Base-by-base conservation (phyloP, 2,888 invertebrate species). In the Smittia sp. region DNA sequence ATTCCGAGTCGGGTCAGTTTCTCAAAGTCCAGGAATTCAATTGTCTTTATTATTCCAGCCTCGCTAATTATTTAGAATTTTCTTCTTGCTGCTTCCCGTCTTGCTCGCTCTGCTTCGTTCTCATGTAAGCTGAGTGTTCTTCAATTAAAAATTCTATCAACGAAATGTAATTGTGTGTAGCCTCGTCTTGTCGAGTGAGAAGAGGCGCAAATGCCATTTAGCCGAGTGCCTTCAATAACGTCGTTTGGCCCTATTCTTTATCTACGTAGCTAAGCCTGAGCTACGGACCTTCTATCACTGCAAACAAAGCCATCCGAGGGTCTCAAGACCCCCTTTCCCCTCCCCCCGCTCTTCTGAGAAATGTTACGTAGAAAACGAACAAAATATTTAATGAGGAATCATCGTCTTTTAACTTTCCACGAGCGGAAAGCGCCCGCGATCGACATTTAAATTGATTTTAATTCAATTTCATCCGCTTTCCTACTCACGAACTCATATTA, bases 401-500 rank as follows among this genome's bases (percentile, higher is more conserved):
- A 46, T 46, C 46, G 46, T 46, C 15, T 15, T 46, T n/a, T 20
- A 66, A 39, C 66, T 68, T 68, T 68, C 68, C 24, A 24, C 11
- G n/a, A 46, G 2, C 11, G 15, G n/a, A 3, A 46, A 46, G 11
- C 46, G 46, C 46, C 46, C 46, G 46, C 46, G 68, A 68, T 68
- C 68, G 41, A 68, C 68, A 68, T 68, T 68, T 68, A 68, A 69
- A 69, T 69, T 69, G 69, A 69, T 69, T 69, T 52, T 18, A 52
- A 52, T 69, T 69, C 13, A 27, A 18, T n/a, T 46, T 11, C n/a
- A n/a, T 46, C 46, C 46, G 2, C 15, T 46, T 15, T 46, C 4
- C 32, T 32, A 6, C 32, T 32, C 32, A 32, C 32, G 32, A 32
- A 32, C 32, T 32, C 32, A 32, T 32, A 9, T 32, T 32, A 3